Evolutionary conservation across 2,888 invertebrate species (phyloP), one percentile per base, ranked within the genome.

Genomic region (Priocnemis perturbator): DNA sequence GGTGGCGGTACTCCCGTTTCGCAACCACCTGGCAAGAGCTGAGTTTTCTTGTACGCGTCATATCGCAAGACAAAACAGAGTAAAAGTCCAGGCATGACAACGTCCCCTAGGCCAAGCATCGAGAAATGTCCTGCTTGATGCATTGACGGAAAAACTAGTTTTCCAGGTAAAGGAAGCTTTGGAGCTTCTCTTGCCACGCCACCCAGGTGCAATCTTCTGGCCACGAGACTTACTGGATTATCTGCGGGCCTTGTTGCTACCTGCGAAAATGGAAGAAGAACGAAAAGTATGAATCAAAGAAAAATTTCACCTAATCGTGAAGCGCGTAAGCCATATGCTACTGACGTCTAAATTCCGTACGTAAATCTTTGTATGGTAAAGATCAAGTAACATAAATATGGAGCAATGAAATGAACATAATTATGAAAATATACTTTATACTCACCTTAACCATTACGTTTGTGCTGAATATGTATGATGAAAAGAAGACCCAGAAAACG

Each of bases 401-500:
- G n/a, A 50, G 20, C 17, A 7, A 5, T 50, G 50, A 50, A 58
- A 45, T 91, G 83, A 0, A 55, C 60, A 50, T 37, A 53, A 50
- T 2, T 19, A 57, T 53, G 59, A 30, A 50, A 26, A 47, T 20
- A 60, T 60, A 57, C 19, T 56, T 21, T 9, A 63, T 45, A 90
- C 93, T 93, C 89, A 96, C 96, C 91, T 98, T 98, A 77, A 98
- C 98, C 98, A 98, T 98, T 79, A 98, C 98, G 88, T 98, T 98
- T 85, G 98, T 96, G 90, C 97, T 98, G 91, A 98, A 98, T 88
- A 98, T 97, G 89, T 98, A 98, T 0, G 98, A 98, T 2, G 98
- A 98, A 91, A 98, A 98, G 91, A 98, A 98, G 61, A 98, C 98
- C 98, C 98, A 98, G 91, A 98, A 98, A 50, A 98, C 98, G 90